Percentiles rank a stretch among this genome's conserved stretches.
Conservation (phyloP, 2,888 invertebrate genomes). For the Acanthosepion lycidas region DNA sequence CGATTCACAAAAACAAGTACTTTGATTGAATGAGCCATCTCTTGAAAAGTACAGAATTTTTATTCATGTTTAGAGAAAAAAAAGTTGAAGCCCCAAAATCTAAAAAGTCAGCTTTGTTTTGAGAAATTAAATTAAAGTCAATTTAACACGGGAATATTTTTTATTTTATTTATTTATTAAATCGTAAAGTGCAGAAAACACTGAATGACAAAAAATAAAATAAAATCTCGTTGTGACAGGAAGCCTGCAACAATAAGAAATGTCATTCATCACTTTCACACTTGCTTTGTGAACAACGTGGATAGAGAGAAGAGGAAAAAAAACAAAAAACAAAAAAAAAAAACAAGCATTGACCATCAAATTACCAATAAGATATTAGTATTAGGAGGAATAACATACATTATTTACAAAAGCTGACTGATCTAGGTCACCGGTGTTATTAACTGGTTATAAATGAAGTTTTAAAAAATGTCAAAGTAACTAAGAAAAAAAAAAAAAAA, state of each 20-base stretch:
- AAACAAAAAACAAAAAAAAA: not conserved
- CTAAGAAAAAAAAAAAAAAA: no score
- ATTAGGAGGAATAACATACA: not conserved
- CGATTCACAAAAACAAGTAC: no score
- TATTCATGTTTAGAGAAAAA: no score
- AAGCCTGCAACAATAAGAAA: not conserved
- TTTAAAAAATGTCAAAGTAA: no score
- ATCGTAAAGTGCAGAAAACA: not conserved
- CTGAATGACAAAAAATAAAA: not conserved
- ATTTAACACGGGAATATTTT: not conserved
- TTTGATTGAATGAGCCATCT: no score
- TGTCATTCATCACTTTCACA: not conserved
- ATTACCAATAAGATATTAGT: not conserved
- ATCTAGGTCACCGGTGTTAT: not conserved
- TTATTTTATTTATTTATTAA: no score
- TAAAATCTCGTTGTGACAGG: not conserved
- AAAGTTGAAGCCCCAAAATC: no score
- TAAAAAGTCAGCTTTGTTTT: no score
- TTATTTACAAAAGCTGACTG: not conserved
- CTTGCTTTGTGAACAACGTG: not conserved
- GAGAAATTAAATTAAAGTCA: not conserved
- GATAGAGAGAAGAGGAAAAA: not conserved
- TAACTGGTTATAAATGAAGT: not conserved
- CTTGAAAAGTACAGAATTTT: no score
- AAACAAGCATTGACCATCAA: not conserved